Evolutionary conservation across 1,140 invertebrate species (phyloP), one percentile per base, ranked within the genome.

Genomic region (Eufriesea mexicana): DNA sequence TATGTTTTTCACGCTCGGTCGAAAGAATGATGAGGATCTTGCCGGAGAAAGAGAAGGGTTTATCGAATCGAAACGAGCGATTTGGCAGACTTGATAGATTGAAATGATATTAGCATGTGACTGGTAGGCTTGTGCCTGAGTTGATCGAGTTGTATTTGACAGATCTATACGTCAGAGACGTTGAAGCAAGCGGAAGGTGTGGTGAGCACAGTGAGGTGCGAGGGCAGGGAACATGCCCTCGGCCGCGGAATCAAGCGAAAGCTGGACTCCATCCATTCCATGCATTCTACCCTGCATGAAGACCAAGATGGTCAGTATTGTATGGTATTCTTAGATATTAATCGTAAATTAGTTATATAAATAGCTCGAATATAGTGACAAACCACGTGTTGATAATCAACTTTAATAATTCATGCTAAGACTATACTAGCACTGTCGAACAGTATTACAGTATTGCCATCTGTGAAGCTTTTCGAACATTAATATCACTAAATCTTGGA

Each of bases 271-370:
- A 94, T 94, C 92, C 93, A 94, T 91, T 92, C 93, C 92, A 94
- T 94, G 94, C 93, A 94, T 93, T 94, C 94, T 89, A 94, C 93
- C 84, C 93, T 94, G 94, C 94, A 94, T 94, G 94, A 94, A 94
- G 93, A 94, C 94, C 93, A 94, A 91, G 92, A 94, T 94, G 94
- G 94, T 94, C 93, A 94, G 94, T 94, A 94, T 94, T 91, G 90
- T 93, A 93, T 91, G 90, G 92, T 92, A 92, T 91, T 91, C 59
- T 91, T 92, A 93, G 86, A 86, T 28, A 70, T 90, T 91, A 89
- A 90, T 91, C 83, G 75, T 89, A 83, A 49, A 70, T 54, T 64
- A 87, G 72, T 84, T 61, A 76, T 62, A 35, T 57, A 57, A 82
- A 45, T 72, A 79, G 70, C 66, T 71, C n/a, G 20, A 35, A 62